phyloP scores from a whole-genome alignment of 2,113 vertebrate species.

The Galemys pyrenaicus region DNA sequence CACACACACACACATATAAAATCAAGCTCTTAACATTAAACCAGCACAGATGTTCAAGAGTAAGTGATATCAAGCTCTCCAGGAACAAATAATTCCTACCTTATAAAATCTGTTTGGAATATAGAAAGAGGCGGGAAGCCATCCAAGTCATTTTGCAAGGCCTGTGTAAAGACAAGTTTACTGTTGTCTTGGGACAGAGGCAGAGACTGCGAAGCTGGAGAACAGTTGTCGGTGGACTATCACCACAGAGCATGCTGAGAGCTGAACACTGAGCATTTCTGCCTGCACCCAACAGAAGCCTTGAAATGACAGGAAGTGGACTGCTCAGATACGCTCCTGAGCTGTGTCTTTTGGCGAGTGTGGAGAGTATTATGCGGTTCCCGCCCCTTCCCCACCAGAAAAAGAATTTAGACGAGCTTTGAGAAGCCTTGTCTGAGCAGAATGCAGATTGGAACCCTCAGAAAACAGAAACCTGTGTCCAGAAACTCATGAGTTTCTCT shows the following conservation, averaged over 20 bases:
- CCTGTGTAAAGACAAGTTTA: background rate
- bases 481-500: background rate
- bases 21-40: slow-evolving; percentile 8
- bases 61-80: background rate
- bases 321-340: background rate
- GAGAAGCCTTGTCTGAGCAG: background rate
- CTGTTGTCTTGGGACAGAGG: background rate
- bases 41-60: slow-evolving; percentile 3
- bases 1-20: too few species aligned
- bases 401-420: background rate
- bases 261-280: background rate
- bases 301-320: background rate
- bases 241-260: accelerated
- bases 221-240: background rate
- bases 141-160: slow-evolving; percentile 5
- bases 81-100: slow-evolving; percentile 9
- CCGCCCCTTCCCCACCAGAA: background rate
- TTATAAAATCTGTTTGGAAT: slow-evolving; percentile 54
- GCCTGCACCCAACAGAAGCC: background rate
- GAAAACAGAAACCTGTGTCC: accelerated
- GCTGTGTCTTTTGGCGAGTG: background rate
- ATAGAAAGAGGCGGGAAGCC: background rate
- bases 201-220: background rate
- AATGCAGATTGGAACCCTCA: background rate
- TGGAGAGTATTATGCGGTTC: accelerated